Evolutionary conservation across 2,113 vertebrate species (phyloP).

Genomic region (Gymnarchus niloticus): DNA sequence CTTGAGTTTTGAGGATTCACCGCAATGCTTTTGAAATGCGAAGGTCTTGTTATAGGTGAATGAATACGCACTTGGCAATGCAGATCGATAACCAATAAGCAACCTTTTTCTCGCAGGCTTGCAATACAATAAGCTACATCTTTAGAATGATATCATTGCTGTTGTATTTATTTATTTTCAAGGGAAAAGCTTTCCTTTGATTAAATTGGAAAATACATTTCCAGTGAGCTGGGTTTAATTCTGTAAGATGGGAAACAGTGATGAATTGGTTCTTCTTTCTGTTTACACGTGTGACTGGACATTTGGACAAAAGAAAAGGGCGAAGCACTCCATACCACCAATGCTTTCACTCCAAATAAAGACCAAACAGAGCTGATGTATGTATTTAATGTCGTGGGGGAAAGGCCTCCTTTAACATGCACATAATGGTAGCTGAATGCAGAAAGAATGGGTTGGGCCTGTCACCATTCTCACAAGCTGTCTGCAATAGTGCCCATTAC

Average conservation of each 20-base stretch:
- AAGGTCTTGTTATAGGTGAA: not conserved
- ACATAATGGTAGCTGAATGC: not conserved
- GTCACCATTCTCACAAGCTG: not conserved
- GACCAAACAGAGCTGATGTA: not conserved
- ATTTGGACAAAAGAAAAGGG: not conserved
- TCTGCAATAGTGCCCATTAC: not conserved
- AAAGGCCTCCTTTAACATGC: not conserved
- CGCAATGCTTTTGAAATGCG: not conserved
- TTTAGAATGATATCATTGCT: not conserved
- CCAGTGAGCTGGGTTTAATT: not conserved
- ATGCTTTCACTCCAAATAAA: not conserved
- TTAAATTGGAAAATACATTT: not conserved
- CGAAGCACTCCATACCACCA: not conserved
- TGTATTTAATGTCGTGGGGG: not conserved
- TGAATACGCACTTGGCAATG: not conserved
- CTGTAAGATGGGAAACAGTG: not conserved
- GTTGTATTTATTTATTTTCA: not conserved
- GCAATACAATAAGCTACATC: not conserved
- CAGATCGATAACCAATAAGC: not conserved
- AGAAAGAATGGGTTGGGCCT: not conserved
- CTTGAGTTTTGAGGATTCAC: not conserved
- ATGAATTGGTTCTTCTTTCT: not conserved
- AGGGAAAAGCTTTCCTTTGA: not conserved
- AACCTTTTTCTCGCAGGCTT: no score
- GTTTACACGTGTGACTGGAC: not conserved